Evolutionary conservation across 2,888 invertebrate species (phyloP).

Genomic region (Mimas tiliae): DNA sequence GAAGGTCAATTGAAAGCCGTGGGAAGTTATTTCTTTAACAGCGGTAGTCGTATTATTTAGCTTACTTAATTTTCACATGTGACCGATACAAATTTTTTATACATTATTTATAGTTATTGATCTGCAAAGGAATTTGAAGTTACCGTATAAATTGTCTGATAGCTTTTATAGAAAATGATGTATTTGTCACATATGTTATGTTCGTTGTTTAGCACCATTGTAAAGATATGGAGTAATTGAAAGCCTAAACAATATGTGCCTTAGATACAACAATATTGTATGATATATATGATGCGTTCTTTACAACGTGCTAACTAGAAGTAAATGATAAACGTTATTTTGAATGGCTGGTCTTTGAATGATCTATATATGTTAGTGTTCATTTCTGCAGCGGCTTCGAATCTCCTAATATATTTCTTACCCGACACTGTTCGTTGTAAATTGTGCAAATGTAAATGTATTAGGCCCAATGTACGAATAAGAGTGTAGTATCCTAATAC

Average conservation of each 20-base stretch:
- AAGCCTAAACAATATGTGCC: slow-evolving; percentile 86
- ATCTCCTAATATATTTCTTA: slow-evolving; percentile 25
- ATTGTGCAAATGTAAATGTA: slow-evolving; percentile 13
- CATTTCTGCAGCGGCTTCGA: slow-evolving; percentile 74
- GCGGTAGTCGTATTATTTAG: slow-evolving; percentile 71
- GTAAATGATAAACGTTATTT: slow-evolving; percentile 79
- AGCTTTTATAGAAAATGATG: slow-evolving; percentile 42
- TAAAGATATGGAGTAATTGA: slow-evolving; percentile 81
- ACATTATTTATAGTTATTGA: slow-evolving; percentile 22
- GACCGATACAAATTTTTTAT: slow-evolving; percentile 53
- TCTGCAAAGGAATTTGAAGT: slow-evolving; percentile 30
- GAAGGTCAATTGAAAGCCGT: slow-evolving; percentile 51
- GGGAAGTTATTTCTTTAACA: slow-evolving; percentile 59
- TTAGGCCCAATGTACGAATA: slow-evolving; percentile 26
- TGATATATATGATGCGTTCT: slow-evolving; percentile 84
- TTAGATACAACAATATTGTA: slow-evolving; percentile 86
- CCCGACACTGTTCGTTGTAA: slow-evolving; percentile 26
- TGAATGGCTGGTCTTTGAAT: slow-evolving; percentile 73
- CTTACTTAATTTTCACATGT: slow-evolving; percentile 57
- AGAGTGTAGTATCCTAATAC: slow-evolving; percentile 12
- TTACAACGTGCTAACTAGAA: slow-evolving; percentile 85
- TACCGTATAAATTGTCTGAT: slow-evolving; percentile 34
- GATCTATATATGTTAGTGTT: slow-evolving; percentile 69
- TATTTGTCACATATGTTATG: slow-evolving; percentile 56
- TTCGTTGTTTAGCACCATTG: slow-evolving; percentile 76